phyloP scores from a whole-genome alignment of 2,113 vertebrate genomes.

The Athene noctua region DNA sequence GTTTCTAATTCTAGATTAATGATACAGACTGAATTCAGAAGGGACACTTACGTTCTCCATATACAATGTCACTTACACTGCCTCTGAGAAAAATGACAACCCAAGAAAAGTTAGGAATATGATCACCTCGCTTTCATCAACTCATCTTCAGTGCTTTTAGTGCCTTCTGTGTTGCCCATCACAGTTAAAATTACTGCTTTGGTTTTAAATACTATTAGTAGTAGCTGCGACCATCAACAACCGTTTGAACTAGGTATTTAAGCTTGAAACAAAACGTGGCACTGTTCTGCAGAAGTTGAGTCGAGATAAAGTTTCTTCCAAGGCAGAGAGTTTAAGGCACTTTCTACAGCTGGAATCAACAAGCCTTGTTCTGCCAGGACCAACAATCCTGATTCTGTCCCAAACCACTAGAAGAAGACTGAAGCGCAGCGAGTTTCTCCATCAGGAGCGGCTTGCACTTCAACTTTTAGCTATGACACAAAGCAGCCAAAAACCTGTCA shows the following conservation, averaged over 20 bases:
- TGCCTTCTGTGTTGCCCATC: not conserved
- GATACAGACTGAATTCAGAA: not conserved
- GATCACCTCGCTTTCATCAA: not conserved
- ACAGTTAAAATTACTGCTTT: not conserved
- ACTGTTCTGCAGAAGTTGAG: not conserved
- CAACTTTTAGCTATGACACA: not conserved
- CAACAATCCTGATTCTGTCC: not conserved
- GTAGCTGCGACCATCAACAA: not conserved
- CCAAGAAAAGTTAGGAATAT: not conserved
- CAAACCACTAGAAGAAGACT: not conserved
- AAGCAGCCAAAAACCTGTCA: not conserved
- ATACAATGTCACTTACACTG: not conserved
- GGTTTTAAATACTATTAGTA: not conserved
- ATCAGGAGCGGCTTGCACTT: not conserved
- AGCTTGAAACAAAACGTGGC: not conserved
- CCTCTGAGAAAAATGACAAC: not conserved
- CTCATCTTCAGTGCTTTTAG: not conserved
- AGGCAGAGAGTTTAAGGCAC: not conserved
- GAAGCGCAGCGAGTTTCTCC: not conserved
- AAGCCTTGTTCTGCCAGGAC: not conserved
- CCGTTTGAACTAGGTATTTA: not conserved
- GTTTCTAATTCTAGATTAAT: conserved; percentile 52
- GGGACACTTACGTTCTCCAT: not conserved
- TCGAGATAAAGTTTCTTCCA: not conserved
- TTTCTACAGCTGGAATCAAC: not conserved